These are phyloP conservation scores for Picus viridis DNA, from an alignment of 2,797 vertebrate species.

Conservation along the genomic window DNA sequence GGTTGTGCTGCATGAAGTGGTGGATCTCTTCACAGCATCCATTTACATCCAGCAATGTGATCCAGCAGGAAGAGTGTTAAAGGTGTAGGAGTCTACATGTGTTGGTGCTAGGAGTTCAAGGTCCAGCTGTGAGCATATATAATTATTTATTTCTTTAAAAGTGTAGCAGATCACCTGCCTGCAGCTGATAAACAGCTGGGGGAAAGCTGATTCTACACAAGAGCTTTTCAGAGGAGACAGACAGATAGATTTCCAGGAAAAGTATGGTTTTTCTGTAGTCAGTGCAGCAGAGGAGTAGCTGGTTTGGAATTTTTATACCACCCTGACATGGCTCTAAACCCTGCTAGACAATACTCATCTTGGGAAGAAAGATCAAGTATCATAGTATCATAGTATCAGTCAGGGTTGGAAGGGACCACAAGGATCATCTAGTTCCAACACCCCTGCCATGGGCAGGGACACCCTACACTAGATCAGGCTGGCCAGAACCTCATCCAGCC, in stretches of 20 bases:
- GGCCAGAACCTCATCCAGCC: too few relatives aligned
- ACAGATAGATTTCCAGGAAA: background rate
- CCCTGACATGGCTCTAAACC: background rate
- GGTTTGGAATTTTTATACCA: background rate
- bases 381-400: too few relatives aligned
- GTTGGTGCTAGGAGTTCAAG: background rate
- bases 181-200: slow-evolving; percentile 22
- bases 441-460: too few relatives aligned
- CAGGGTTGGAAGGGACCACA: too few relatives aligned
- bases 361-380: slow-evolving; percentile 3
- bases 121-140: background rate
- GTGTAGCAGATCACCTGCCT: slow-evolving; percentile 1
- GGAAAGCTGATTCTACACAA: background rate
- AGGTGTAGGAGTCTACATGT: background rate
- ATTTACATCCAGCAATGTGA: background rate
- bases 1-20: background rate
- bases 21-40: background rate
- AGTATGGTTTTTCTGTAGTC: background rate
- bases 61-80: background rate
- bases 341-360: background rate
- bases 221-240: background rate
- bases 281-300: background rate
- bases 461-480: too few relatives aligned
- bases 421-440: too few relatives aligned
- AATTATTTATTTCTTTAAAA: background rate